These are phyloP conservation scores for Pachycephala philippinensis DNA, from an alignment of 2,113 vertebrate species.

Conservation along the genomic window DNA sequence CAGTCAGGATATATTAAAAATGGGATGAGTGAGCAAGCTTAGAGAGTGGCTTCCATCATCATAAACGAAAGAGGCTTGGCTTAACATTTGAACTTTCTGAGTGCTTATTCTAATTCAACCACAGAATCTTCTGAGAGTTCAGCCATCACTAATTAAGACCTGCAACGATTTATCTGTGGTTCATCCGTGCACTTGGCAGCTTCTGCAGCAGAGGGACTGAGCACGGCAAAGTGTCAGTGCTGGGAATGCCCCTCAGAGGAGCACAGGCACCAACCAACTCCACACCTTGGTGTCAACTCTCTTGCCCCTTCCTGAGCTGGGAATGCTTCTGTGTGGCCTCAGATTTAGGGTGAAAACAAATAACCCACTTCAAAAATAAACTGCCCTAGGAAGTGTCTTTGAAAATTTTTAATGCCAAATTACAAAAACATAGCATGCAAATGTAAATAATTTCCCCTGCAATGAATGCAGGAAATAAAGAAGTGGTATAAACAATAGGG, in stretches of 20 bases:
- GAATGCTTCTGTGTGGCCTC: neutral
- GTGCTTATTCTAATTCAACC: slow-evolving; percentile 21
- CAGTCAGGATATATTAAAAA: neutral
- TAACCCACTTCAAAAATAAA: slow-evolving; percentile 43
- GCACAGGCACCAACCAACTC: neutral
- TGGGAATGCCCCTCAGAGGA: neutral
- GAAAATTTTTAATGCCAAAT: neutral
- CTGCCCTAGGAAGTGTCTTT: slow-evolving; percentile 31
- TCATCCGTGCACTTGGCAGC: neutral
- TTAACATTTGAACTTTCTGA: slow-evolving; percentile 12
- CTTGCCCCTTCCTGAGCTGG: neutral
- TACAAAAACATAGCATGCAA: neutral
- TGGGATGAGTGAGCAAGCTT: neutral
- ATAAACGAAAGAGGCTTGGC: neutral
- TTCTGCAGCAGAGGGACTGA: neutral
- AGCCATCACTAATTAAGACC: neutral
- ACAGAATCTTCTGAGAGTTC: slow-evolving; percentile 7
- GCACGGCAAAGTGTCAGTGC: neutral
- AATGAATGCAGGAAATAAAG: neutral
- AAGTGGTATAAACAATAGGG: neutral
- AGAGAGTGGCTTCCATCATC: neutral
- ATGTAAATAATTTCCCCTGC: neutral
- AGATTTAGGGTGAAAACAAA: neutral
- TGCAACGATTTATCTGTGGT: neutral
- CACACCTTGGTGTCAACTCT: neutral